Evolutionary conservation across 2,113 vertebrate genomes (phyloP).

Genomic region (Lucifuga dentata): DNA sequence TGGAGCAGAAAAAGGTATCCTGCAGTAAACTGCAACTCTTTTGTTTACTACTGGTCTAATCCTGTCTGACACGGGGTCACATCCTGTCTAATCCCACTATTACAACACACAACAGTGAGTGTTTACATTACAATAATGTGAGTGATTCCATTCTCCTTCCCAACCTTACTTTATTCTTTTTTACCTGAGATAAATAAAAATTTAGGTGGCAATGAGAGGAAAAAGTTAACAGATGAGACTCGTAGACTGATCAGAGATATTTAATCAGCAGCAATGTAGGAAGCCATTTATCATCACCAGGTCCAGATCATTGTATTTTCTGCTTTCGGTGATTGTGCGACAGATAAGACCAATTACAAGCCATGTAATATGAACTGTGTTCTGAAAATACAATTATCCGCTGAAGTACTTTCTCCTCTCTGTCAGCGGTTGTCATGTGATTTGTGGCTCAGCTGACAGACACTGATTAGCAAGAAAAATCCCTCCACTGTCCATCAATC

Average conservation of each 20-base stretch:
- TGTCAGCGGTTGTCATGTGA: conserved; percentile 37
- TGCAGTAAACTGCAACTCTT: conserved; percentile 46
- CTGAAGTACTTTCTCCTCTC: conserved; percentile 17
- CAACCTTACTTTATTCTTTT: too few relatives aligned
- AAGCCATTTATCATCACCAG: conserved; percentile 11
- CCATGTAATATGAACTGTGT: conserved; percentile 40
- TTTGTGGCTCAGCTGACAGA: conserved; percentile 33
- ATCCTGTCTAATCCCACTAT: conserved; percentile 72
- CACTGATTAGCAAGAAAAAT: conserved; percentile 17
- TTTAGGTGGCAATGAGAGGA: conserved; percentile 11
- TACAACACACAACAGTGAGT: conserved; percentile 48
- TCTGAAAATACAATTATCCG: conserved; percentile 51
- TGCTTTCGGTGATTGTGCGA: conserved; percentile 53
- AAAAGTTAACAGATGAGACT: not conserved
- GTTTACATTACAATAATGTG: conserved; percentile 43
- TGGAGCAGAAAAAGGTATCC: conserved; percentile 11
- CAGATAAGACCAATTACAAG: conserved; percentile 31
- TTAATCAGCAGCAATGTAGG: not conserved
- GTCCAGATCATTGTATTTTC: conserved; percentile 34
- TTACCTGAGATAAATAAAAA: conserved; percentile 16
- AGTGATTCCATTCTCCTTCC: too few relatives aligned
- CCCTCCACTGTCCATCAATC: conserved; percentile 5
- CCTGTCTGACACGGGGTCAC: conserved; percentile 53
- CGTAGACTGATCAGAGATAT: not conserved
- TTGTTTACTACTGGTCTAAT: conserved; percentile 70